Evolutionary conservation across 2,113 vertebrate genomes (phyloP), one percentile per base, ranked within the genome.

Genomic region (Pterocles orientalis): DNA sequence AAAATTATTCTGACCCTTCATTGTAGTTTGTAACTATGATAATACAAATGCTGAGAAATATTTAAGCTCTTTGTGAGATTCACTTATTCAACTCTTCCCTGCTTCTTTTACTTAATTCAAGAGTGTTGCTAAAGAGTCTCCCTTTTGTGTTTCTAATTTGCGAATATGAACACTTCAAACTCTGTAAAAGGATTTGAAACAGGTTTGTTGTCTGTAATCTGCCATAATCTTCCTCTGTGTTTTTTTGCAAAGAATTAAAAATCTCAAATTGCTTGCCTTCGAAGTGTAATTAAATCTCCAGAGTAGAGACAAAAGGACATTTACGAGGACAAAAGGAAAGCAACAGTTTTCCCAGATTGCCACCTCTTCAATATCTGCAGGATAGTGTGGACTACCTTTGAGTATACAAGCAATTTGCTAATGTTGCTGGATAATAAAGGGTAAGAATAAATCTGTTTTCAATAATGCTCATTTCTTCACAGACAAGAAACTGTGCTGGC

Each of bases 381-480:
- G 31, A 51, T 51, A 79, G 45, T 1, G 6, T 11, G 76, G 26
- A 66, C 72, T 62, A 53, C 79, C 90, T 89, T 71, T 76, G 57
- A 88, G 33, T 28, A 94, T 36, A 72, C 45, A 85, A 94, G 60
- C 53, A n/a, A 95, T 43, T 82, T 4, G 4, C 36, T 90, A 80
- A 93, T 86, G 66, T 78, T 82, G 23, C n/a, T 76, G 50, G 45
- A 92, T 68, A 96, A 88, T 47, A 88, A 89, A 79, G n/a, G 36
- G 33, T 45, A 65, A 72, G 50, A 95, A 69, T 61, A 94, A 75
- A 81, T 64, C 72, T 90, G 71, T 58, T 73, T 86, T 68, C 64
- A 92, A 31, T 45, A 91, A 83, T 12, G 60, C 14, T 94, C 8
- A 41, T 72, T 78, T 92, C 73, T 89, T 89, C 73, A 75, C 87